A percentile compares a stretch with the other conserved stretches of the same genome.
These are phyloP conservation scores for Anguilla pacifica DNA, from an alignment of 2,797 vertebrate species.

Conservation along the genomic window DNA sequence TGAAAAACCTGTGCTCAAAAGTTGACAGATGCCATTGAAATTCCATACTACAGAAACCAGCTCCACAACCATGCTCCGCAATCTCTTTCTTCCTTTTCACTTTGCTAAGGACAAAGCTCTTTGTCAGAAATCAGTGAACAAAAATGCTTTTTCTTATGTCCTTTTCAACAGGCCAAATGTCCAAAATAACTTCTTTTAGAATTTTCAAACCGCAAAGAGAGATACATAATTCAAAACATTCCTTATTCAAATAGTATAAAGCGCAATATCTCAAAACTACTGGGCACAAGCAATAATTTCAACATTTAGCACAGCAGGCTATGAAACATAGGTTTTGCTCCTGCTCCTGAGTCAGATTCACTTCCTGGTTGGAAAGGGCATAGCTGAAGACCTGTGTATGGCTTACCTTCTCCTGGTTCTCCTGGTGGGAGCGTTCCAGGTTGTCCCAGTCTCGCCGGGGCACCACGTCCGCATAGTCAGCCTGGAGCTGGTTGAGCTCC, in stretches of 20 bases:
- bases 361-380: background rate
- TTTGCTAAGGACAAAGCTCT: no score
- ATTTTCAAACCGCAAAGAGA: no score
- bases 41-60: background rate
- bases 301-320: background rate
- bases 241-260: background rate
- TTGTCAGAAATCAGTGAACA: no score
- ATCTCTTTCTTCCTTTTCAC: background rate
- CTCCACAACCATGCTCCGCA: background rate
- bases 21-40: background rate
- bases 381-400: background rate
- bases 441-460: slow-evolving; percentile 76
- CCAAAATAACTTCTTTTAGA: no score
- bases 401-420: slow-evolving; percentile 71
- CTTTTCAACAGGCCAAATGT: no score
- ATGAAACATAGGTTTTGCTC: background rate
- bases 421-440: slow-evolving; percentile 67
- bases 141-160: no score
- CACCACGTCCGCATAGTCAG: slow-evolving; percentile 80
- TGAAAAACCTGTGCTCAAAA: background rate
- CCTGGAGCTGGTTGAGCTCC: slow-evolving; percentile 73
- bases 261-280: background rate
- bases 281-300: background rate
- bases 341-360: background rate
- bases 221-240: background rate